phyloP scores from a whole-genome alignment of 2,113 vertebrate species.

The Caranx ignobilis region DNA sequence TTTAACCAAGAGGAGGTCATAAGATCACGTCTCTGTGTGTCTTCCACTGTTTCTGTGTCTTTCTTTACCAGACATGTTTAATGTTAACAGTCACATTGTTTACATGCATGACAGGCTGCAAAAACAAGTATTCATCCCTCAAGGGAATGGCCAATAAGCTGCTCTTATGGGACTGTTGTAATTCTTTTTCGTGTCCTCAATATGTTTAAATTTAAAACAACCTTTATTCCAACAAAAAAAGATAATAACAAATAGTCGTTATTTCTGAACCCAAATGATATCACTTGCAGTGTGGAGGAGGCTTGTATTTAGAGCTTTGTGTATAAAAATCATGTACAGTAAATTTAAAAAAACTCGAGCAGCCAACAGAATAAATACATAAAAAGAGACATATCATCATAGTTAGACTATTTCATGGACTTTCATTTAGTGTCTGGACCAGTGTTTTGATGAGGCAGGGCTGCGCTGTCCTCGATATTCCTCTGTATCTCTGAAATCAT shows the following conservation, averaged over 20 bases:
- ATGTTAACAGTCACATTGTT: conserved; percentile 20
- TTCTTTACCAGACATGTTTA: background rate
- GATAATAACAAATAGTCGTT: background rate
- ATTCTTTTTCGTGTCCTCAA: background rate
- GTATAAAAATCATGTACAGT: background rate
- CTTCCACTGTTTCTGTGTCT: background rate
- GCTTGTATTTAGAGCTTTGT: background rate
- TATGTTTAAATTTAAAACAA: background rate
- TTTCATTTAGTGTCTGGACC: background rate
- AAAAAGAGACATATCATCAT: background rate
- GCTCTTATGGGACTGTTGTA: conserved; percentile 30
- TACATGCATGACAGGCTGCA: conserved; percentile 19
- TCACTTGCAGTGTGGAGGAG: background rate
- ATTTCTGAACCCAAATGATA: background rate
- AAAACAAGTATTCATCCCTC: conserved; percentile 53
- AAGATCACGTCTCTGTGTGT: background rate
- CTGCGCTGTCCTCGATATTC: background rate
- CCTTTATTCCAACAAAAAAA: background rate
- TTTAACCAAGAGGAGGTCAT: background rate
- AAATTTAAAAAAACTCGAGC: background rate
- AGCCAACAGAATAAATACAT: background rate
- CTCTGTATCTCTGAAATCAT: background rate
- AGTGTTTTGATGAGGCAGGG: background rate
- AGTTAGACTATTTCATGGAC: background rate
- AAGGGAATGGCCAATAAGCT: conserved; percentile 58